Base-by-base conservation (phyloP, 2,113 vertebrate species). In the Isichthys henryi region DNA sequence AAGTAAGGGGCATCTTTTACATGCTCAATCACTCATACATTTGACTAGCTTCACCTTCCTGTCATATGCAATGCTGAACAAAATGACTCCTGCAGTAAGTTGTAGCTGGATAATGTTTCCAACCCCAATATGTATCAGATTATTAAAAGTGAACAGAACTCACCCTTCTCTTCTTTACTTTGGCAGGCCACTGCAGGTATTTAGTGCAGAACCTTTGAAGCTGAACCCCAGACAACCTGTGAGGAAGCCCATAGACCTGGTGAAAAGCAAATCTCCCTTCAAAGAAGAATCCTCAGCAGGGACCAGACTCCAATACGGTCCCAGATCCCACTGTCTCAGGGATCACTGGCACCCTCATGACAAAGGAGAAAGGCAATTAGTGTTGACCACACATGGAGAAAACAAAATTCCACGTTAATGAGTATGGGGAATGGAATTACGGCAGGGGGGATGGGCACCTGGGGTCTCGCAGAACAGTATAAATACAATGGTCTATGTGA, bases 241-340 rank as follows among this genome's bases (percentile, higher is more conserved):
- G 21, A 50, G n/a, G 45, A 23, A 86, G 48, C 45, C 84, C 39
- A 45, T 5, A 3, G 46, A 86, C 39, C 23, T 13, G 23, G 84
- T 86, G 84, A 48, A 86, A 86, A 50, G 48, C 10, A 86, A 27
- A 49, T 21, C n/a, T 86, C 39, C 84, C 84, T 86, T 86, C 39
- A 86, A 86, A 86, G 84, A 27, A 52, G 84, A 31, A 49, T 27
- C 84, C 84, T 52, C 84, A 49, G 84, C 45, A 86, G 84, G 84
- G 49, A 49, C 84, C 84, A 86, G 84, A 86, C 84, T 86, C 84
- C 8, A 19, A 45, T 17, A 35, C 17, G 13, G 39, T 82, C 77
- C 77, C 11, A 15, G 35, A 39, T 82, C 27, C 77, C 31, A 82
- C 5, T 39, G 27, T 82, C 39, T 43, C 15, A 35, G 77, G 77